These are phyloP conservation scores for Phrynocephalus versicolor DNA, from an alignment of 2,113 vertebrate genomes.

Conservation along the genomic window DNA sequence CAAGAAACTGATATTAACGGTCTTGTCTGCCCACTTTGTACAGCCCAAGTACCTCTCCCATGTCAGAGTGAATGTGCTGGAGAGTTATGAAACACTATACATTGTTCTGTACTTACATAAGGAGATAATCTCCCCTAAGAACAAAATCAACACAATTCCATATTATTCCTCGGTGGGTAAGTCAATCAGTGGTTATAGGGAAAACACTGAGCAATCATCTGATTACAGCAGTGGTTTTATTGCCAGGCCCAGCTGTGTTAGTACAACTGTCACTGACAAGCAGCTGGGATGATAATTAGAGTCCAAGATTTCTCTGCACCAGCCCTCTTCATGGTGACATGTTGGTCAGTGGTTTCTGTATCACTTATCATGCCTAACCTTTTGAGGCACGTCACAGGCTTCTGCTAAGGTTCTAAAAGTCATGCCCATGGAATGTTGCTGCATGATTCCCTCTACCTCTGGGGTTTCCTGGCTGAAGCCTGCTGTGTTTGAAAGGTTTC, in stretches of 20 bases:
- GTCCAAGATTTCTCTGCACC: not conserved
- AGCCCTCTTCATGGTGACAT: conserved; percentile 24
- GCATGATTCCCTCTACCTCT: not conserved
- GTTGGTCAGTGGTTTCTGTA: conserved; percentile 15
- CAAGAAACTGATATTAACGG: not conserved
- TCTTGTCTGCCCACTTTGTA: conserved; percentile 3
- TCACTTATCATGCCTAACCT: conserved; percentile 15
- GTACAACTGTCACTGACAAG: conserved; percentile 26
- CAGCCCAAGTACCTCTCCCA: not conserved
- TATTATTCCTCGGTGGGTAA: conserved; percentile 12
- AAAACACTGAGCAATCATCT: conserved; percentile 54
- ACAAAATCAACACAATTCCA: conserved; percentile 35
- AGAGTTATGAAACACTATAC: not conserved
- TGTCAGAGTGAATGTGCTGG: not conserved
- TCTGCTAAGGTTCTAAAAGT: conserved; percentile 19
- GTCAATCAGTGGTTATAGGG: conserved; percentile 35
- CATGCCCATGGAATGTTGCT: not conserved
- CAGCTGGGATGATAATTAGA: conserved; percentile 46
- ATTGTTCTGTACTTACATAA: not conserved
- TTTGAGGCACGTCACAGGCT: conserved; percentile 3
- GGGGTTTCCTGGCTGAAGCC: too few species aligned
- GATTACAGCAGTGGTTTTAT: conserved; percentile 28
- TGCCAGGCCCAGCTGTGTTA: conserved; percentile 36
- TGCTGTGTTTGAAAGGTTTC: too few species aligned
- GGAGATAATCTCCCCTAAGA: conserved; percentile 20